A percentile compares a stretch with the other conserved stretches of the same genome.
Evolutionary conservation across 1,140 invertebrate genomes (phyloP).

Genomic region (Arctopsyche grandis): DNA sequence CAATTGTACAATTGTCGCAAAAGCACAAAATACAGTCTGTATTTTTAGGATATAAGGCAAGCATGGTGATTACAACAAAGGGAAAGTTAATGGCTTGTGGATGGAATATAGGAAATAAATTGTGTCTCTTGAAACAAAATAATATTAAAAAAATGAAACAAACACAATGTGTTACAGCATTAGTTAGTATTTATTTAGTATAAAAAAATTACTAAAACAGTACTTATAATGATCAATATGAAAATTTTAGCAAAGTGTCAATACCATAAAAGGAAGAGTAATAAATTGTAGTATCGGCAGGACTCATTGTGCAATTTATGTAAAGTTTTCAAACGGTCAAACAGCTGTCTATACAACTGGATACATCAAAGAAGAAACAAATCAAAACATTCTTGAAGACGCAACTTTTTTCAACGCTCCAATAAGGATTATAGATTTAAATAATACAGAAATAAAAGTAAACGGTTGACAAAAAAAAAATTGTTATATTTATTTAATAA

Average conservation of each 20-base stretch:
- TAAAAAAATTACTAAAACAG: neutral
- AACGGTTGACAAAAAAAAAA: constrained; percentile 37
- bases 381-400: constrained; percentile 52
- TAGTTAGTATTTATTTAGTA: constrained; percentile 37
- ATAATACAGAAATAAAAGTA: constrained; percentile 68
- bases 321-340: constrained; percentile 33
- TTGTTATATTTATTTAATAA: constrained; percentile 19
- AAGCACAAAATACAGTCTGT: constrained; percentile 67
- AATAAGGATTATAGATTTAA: constrained; percentile 67
- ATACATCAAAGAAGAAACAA: constrained; percentile 17
- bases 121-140: constrained; percentile 60
- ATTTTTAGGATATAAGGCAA: constrained; percentile 73
- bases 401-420: constrained; percentile 57
- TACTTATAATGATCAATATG: constrained; percentile 7
- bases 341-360: constrained; percentile 55
- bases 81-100: constrained; percentile 76
- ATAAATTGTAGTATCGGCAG: constrained; percentile 46
- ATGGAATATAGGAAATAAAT: constrained; percentile 75
- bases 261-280: constrained; percentile 49
- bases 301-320: constrained; percentile 48
- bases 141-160: neutral
- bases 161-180: constrained; percentile 9
- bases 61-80: constrained; percentile 72
- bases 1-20: constrained; percentile 62
- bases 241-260: constrained; percentile 56